Base-by-base conservation (phyloP, 2,113 vertebrate species). In the Neolamprologus modestus region DNA sequence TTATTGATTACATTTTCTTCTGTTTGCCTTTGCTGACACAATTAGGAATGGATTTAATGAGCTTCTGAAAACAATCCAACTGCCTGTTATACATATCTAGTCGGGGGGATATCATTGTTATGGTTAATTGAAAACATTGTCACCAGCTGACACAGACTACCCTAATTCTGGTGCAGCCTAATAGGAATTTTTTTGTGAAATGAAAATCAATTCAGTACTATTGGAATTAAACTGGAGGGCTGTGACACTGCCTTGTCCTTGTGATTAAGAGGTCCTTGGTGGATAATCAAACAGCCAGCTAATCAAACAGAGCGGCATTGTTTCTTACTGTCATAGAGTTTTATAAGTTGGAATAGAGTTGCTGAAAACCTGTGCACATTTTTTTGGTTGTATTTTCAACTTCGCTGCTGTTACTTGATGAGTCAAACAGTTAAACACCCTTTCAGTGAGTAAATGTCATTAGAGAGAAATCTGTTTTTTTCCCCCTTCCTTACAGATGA, bases 1-100 rank as follows among this genome's bases (percentile, higher is more conserved):
- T 45, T 71, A 45, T 17, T 73, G 37, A 73, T 73, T 73, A 16
- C 5, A 45, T 47, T 76, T 76, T 45, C 40, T 17, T 73, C 21
- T 45, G 68, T 28, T 76, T 76, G 21, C 14, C 68, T 47, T 76
- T 76, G 24, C 14, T 76, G 42, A 47, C 24, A 76, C 40, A 76
- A 28, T 76, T 76, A 17, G 24, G 14, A 76, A 76, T 47, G 24
- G 6, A 76, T 76, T 76, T 71, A 71, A 71, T 71, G 35, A 71
- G 37, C 61, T 66, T 26, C 37, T 14, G 37, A 71, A 42, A 71
- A 45, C 42, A 76, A 76, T 31, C 24, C 71, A 1, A 50, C 71
- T 76, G 9, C 9, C 40, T 45, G 12, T 45, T 76, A 28, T 47
- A 76, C 24, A 2, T 0, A 76, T 26, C 14, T 76, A 47, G 14